phyloP scores from a whole-genome alignment of 2,888 invertebrate genomes.

The Synergus laeviventris region DNA sequence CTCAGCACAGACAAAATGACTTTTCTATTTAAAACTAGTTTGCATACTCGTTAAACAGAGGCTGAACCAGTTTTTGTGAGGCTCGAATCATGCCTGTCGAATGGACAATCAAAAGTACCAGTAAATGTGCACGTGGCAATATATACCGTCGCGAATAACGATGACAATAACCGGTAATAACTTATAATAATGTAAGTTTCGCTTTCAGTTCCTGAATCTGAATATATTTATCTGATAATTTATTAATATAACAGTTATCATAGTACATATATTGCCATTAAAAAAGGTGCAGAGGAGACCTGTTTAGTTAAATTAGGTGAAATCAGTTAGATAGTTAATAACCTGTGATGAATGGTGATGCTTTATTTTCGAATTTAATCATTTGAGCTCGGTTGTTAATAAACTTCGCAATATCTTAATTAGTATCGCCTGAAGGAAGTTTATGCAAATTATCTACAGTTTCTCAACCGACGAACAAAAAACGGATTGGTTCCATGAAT shows the following conservation, averaged over 20 bases:
- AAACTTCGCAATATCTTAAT: slow-evolving; percentile 24
- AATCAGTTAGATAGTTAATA: too few relatives aligned
- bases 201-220: neutral
- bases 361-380: neutral
- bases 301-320: too few relatives aligned
- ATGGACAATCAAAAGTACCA: slow-evolving; percentile 6
- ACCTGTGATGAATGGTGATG: too few relatives aligned
- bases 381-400: neutral
- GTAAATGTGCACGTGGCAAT: neutral
- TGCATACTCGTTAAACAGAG: neutral
- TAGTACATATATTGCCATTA: too few relatives aligned
- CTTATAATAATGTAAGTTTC: neutral
- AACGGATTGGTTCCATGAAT: neutral
- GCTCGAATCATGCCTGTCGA: neutral
- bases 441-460: slow-evolving; percentile 21
- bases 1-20: neutral
- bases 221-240: neutral
- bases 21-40: slow-evolving; percentile 25
- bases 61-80: slow-evolving; percentile 1
- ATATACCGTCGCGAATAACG: neutral
- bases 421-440: neutral
- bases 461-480: neutral
- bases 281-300: too few relatives aligned
- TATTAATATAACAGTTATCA: neutral
- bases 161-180: slow-evolving; percentile 15